Conservation (phyloP, 2,113 vertebrate species). For the Scophthalmus maximus region DNA sequence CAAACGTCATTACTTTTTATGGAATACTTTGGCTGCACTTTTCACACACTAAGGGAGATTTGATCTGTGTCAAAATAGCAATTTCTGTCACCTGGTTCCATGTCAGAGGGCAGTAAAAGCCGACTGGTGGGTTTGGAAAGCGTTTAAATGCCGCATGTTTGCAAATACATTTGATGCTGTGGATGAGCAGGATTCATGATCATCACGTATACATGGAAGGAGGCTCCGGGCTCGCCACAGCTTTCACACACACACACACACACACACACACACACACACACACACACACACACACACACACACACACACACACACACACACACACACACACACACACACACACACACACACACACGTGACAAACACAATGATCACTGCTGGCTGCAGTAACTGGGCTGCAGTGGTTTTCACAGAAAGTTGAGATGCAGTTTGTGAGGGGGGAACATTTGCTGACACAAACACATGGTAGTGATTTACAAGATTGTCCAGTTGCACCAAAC, state of each 20-base stretch:
- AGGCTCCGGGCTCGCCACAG: constrained; percentile 9
- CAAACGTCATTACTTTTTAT: constrained; percentile 36
- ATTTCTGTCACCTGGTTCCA: constrained; percentile 13
- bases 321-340: constrained; percentile 1
- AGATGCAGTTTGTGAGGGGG: constrained; percentile 41
- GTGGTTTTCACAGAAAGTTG: constrained; percentile 48
- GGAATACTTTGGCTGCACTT: constrained; percentile 16
- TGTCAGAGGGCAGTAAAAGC: constrained; percentile 7
- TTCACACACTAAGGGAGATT: constrained; percentile 27
- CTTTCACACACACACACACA: background rate
- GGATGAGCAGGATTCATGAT: constrained; percentile 36
- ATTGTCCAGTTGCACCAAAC: constrained; percentile 18
- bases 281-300: background rate
- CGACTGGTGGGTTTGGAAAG: constrained; percentile 8
- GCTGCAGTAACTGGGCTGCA: constrained; percentile 11
- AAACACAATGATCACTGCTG: constrained; percentile 9
- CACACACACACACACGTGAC: background rate
- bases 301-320: background rate
- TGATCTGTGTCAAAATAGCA: constrained; percentile 28
- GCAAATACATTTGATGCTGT: constrained; percentile 26
- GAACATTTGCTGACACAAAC: constrained; percentile 56
- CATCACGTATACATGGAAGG: background rate
- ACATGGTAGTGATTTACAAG: constrained; percentile 54
- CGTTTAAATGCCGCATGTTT: constrained; percentile 23
- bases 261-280: background rate